These are phyloP conservation scores for Orientallactaga sibirica DNA, from an alignment of 2,797 vertebrate genomes.

Conservation along the genomic window DNA sequence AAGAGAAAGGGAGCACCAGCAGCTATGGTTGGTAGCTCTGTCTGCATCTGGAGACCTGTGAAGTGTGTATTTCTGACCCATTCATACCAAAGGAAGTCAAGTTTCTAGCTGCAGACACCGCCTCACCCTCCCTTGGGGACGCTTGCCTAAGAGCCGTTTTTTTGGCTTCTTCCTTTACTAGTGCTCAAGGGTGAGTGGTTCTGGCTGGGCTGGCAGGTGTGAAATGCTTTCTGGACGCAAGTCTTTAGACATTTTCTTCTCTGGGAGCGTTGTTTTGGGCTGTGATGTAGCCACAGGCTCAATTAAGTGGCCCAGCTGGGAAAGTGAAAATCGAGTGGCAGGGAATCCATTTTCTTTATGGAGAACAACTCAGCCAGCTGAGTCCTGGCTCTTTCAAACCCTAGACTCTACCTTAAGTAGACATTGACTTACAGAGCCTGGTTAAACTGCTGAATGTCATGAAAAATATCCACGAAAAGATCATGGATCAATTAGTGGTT, in stretches of 20 bases:
- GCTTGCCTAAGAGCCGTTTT: constrained; percentile 10
- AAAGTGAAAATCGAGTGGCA: neutral
- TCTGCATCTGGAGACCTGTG: neutral
- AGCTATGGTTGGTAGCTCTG: neutral
- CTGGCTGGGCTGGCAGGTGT: neutral
- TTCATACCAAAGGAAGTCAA: constrained; percentile 23
- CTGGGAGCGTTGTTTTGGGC: neutral
- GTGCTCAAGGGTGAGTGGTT: neutral
- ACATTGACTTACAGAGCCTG: neutral
- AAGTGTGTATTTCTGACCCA: neutral
- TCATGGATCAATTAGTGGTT: neutral
- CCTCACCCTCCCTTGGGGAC: neutral
- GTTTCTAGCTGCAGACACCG: neutral
- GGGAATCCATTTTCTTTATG: neutral
- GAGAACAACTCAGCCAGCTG: neutral
- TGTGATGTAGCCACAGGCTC: neutral
- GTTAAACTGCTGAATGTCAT: neutral
- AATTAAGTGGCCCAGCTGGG: neutral
- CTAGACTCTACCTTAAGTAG: neutral
- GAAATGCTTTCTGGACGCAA: constrained; percentile 42
- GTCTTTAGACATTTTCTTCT: constrained; percentile 6
- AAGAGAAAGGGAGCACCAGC: neutral
- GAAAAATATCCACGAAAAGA: neutral
- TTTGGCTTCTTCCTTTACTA: constrained; percentile 56
- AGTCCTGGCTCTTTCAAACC: neutral